Base-by-base conservation (phyloP, 64 coral and sea anemone genomes). In the Dendrophyllia cribrosa region DNA sequence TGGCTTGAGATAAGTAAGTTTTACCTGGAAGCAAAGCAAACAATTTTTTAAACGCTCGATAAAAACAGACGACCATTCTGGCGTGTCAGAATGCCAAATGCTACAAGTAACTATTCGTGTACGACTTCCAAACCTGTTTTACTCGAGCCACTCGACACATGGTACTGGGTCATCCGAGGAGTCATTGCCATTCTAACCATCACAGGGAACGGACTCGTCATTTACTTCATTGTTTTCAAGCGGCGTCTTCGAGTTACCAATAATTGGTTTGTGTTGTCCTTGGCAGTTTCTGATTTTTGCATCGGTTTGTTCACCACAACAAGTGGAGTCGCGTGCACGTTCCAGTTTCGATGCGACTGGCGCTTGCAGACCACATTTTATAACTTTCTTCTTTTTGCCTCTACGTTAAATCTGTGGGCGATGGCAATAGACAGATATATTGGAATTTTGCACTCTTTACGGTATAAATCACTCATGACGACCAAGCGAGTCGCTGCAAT, bases 231-330 rank as follows among this genome's bases (percentile, higher is more conserved):
- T 16, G 5, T 51, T 59, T 86, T 15, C 4, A 83, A 72, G 43
- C 81, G 81, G 17, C 78, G 71, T 25, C 60, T 92, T 11, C 82
- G 84, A 8, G 50, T 44, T 1, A 78, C 91, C 6, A 78, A 72
- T 19, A 92, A 92, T 72, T 92, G 84, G 63, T 92, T 92, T 24
- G 84, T 92, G 6, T 16, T 92, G 8, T 92, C 91, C 0, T 75
- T 92, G 1, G 82, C 72, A 9, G 46, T 85, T 59, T 46, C 91
- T 34, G 82, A 92, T 21, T 86, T 92, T 6, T 58, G n/a, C 70
- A 78, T 85, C 1, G 91, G 91, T 4, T 58, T 92, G 4, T 77
- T 92, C 12, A 60, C 50, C 2, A 87, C 84, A 4, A 58, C 60
- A 7, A 68, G 8, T 72, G 85, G 51, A 74, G 2, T 58, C 34